Base-by-base conservation (phyloP, 2,888 invertebrate genomes). In the Uloborus plumipes region DNA sequence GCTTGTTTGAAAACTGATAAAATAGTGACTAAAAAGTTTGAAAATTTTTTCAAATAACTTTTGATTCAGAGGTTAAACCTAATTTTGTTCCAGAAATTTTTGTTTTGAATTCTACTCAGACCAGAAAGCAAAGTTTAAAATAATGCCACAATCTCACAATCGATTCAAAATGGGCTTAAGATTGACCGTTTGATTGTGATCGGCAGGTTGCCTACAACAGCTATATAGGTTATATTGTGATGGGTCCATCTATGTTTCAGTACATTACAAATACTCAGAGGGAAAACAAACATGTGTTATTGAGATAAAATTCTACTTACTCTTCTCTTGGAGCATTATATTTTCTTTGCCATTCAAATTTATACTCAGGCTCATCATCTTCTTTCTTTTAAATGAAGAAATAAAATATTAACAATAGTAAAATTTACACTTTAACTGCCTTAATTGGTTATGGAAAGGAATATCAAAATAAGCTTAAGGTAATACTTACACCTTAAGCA, bases 301-400 rank as follows among this genome's bases (percentile, higher is more conserved):
- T 39, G 7, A 39, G 9, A 39, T 39, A 39, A 39, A 39, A 11
- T 39, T 39, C 9, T 59, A 88, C 89, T 89, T 89, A 92, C 91
- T 91, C 97, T 90, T 99, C 99, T 89, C 99, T 92, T 0, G 99
- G 99, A 7, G 99, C 99, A 91, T 99, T 99, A 88, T 97, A 99
- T 89, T 99, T 99, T 64, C 99, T 92, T 90, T 99, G 99, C 99
- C 99, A 99, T 89, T 99, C 99, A 91, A 99, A 99, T 90, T 99
- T 99, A 88, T 95, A 98, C 87, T 99, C 98, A 0, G 96, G 96
- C 88, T 98, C 98, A 88, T 96, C 95, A 87, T 96, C 95, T 88
- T 96, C 96, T 85, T 94, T 93, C 89, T 96, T 62, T 31, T 72
- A 59, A 58, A 62, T 22, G 65, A 78, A 51, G 26, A 62, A 55